Percentiles rank a stretch among this genome's conserved stretches.
phyloP scores from a whole-genome alignment of 2,797 vertebrate species.

The Karalla daura region DNA sequence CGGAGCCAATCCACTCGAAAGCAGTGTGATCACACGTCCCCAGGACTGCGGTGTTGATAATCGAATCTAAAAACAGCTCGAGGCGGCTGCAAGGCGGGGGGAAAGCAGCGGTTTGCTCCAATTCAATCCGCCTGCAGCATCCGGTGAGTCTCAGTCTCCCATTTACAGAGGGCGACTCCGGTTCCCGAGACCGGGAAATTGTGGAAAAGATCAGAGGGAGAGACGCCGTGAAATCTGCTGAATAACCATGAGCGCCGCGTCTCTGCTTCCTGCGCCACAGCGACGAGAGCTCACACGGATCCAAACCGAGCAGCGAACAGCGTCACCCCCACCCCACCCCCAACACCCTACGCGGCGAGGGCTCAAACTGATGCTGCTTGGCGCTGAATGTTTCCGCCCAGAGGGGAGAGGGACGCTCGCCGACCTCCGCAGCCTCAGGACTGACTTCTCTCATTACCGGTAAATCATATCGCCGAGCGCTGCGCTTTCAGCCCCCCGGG shows the following conservation, averaged over 20 bases:
- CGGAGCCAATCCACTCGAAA: background rate
- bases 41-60: background rate
- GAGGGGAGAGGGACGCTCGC: too few species aligned
- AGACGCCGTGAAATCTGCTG: background rate
- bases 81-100: conserved; percentile 6
- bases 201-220: background rate
- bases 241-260: background rate
- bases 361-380: too few species aligned
- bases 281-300: too few species aligned
- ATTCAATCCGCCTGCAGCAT: conserved; percentile 18
- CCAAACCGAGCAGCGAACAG: too few species aligned
- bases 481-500: too few species aligned
- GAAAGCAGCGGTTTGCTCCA: conserved; percentile 7
- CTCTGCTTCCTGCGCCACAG: too few species aligned
- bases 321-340: too few species aligned
- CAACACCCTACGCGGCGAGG: too few species aligned
- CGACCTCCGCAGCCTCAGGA: too few species aligned
- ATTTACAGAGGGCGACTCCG: background rate
- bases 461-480: too few species aligned
- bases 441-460: too few species aligned
- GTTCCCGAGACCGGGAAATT: background rate
- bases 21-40: background rate
- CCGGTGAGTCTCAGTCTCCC: conserved; percentile 6
- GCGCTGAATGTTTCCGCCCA: too few species aligned
- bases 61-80: background rate